Base-by-base conservation (phyloP, 2,888 invertebrate genomes). In the Lycocerus yunnanus region DNA sequence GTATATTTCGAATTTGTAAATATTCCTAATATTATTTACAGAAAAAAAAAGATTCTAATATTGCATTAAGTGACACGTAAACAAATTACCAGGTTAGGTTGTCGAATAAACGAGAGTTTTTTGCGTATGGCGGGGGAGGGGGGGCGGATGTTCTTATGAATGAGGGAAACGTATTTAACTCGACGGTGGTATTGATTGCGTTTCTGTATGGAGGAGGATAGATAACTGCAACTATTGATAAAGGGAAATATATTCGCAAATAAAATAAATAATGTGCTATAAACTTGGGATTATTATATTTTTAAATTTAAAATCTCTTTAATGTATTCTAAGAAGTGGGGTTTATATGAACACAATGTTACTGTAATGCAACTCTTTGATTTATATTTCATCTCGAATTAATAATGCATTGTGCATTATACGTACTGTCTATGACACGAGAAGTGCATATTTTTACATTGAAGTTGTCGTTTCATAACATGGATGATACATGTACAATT, bases 371-470 rank as follows among this genome's bases (percentile, higher is more conserved):
- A 76, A 71, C 71, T 82, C 83, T 86, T 86, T 86, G 86, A 86
- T 86, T 84, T 85, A 86, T 86, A 85, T 86, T 86, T 86, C 86
- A 86, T 84, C 83, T 84, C 82, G 83, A 85, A 86, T 87, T 87
- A 86, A 86, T 86, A 86, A 85, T 86, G 85, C 84, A 84, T 83
- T 82, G 84, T 83, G 85, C 85, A 86, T 85, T 86, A 86, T 86
- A 85, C 85, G 86, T 85, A 84, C 84, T 84, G 85, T 86, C 85
- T 85, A 84, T 85, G 85, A 85, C 85, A 84, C 82, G 84, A 83
- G 85, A 83, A 86, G 86, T 86, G 86, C 87, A 87, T 87, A 87
- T 87, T 87, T 86, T 85, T 85, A 84, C 85, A 85, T 86, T 84
- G 85, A 85, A 85, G 84, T 85, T 87, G 87, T 86, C 86, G 86